Evolutionary conservation across 2,888 invertebrate genomes (phyloP).

Genomic region (Cryptocephalus moraei): DNA sequence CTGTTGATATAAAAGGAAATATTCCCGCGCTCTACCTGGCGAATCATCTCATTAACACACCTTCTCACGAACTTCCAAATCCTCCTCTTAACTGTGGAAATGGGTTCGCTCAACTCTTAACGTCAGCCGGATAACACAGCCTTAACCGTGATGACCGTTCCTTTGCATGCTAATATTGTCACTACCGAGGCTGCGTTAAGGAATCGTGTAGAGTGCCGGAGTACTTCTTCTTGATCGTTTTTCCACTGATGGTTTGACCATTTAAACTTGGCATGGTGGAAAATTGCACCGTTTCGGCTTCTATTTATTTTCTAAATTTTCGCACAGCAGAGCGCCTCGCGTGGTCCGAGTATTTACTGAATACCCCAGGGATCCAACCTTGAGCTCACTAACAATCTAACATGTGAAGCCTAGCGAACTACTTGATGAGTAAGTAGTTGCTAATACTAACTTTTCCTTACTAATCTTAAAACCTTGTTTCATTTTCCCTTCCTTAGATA

Average conservation of each 20-base stretch:
- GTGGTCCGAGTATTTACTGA: constrained; percentile 36
- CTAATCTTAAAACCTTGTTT: not conserved
- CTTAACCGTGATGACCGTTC: constrained; percentile 4
- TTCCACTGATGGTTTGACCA: constrained; percentile 2
- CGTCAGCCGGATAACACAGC: constrained; percentile 10
- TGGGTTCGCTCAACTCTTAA: constrained; percentile 6
- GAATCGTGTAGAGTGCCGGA: not conserved
- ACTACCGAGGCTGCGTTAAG: not conserved
- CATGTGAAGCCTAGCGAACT: constrained; percentile 2
- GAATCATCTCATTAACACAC: constrained; percentile 7
- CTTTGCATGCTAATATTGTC: constrained; percentile 16
- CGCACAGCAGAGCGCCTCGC: constrained; percentile 30
- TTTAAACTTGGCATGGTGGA: constrained; percentile 9
- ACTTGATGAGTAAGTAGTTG: constrained; percentile 1
- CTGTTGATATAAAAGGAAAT: not conserved
- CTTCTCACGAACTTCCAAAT: constrained; percentile 10
- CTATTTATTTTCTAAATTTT: constrained; percentile 6
- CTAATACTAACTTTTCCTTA: not conserved
- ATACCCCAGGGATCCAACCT: constrained; percentile 34
- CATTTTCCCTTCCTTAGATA: not conserved
- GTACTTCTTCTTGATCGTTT: not conserved
- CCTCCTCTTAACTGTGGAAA: constrained; percentile 5
- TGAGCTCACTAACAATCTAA: constrained; percentile 15
- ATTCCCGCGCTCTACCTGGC: constrained; percentile 7
- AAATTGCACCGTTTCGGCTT: constrained; percentile 8